Conservation (phyloP, 2,113 vertebrate genomes). For the Phalacrocorax pelagicus region DNA sequence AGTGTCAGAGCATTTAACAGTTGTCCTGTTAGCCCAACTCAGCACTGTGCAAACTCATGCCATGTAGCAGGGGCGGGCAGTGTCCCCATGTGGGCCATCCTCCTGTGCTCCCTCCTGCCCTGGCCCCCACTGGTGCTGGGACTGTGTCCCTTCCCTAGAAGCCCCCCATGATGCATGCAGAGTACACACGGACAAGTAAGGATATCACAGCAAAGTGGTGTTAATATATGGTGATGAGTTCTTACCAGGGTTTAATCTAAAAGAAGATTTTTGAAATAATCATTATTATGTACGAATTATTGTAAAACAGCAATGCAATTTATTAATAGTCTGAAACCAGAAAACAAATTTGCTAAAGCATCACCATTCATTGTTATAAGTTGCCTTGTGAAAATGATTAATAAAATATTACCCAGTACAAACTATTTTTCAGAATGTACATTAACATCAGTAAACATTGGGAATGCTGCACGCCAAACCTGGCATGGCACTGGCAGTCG, state of each 20-base stretch:
- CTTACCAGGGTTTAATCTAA: not conserved
- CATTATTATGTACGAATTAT: not conserved
- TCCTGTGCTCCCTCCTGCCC: not conserved
- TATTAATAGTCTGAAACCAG: not conserved
- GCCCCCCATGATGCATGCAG: not conserved
- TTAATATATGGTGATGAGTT: not conserved
- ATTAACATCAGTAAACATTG: not conserved
- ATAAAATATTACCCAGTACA: not conserved
- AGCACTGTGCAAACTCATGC: not conserved
- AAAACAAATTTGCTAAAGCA: not conserved
- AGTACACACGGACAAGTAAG: not conserved
- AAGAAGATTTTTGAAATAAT: not conserved
- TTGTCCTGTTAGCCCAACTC: not conserved
- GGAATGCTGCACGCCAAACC: not conserved
- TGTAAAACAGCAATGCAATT: not conserved
- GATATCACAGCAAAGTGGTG: not conserved
- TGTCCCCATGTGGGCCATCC: not conserved
- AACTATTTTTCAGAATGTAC: not conserved
- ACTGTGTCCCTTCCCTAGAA: not conserved
- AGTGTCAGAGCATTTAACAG: not conserved
- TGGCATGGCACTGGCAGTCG: not conserved
- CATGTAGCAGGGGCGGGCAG: not conserved
- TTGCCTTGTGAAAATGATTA: not conserved
- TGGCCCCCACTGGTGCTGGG: rapidly evolving
- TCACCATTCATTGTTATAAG: not conserved